Evolutionary conservation across 2,113 vertebrate species (phyloP).

Genomic region (Pygoscelis antarcticus): DNA sequence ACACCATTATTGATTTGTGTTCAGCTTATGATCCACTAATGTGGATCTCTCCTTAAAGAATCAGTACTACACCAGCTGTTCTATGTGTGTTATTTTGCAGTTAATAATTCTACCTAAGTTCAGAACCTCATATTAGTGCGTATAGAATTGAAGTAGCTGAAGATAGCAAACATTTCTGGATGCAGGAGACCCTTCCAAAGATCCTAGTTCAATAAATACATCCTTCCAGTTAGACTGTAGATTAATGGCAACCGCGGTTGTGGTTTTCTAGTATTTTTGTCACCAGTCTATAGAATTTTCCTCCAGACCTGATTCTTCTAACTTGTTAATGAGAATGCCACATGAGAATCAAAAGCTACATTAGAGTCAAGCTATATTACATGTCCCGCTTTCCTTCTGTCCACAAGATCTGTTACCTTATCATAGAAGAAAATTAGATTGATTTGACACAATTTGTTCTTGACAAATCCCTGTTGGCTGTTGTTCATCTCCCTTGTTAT

Average conservation of each 20-base stretch:
- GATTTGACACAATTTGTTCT: not conserved
- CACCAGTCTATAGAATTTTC: not conserved
- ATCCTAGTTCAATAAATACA: not conserved
- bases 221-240: not conserved
- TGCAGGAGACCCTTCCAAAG: not conserved
- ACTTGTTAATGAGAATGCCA: not conserved
- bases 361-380: not conserved
- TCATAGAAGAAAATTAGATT: slow-evolving; percentile 18
- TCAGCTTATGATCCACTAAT: not conserved
- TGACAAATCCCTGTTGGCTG: slow-evolving; percentile 7
- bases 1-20: not conserved
- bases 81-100: not conserved
- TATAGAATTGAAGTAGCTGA: not conserved
- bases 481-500: not conserved
- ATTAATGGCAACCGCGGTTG: not conserved
- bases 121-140: not conserved
- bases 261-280: not conserved
- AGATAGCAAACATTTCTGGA: not conserved
- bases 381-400: not conserved
- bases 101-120: not conserved
- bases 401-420: not conserved
- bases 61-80: not conserved
- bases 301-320: not conserved
- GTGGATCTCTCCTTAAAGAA: not conserved
- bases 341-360: not conserved